Evolutionary conservation across 2,888 invertebrate genomes (phyloP).

Genomic region (Arctia plantaginis): DNA sequence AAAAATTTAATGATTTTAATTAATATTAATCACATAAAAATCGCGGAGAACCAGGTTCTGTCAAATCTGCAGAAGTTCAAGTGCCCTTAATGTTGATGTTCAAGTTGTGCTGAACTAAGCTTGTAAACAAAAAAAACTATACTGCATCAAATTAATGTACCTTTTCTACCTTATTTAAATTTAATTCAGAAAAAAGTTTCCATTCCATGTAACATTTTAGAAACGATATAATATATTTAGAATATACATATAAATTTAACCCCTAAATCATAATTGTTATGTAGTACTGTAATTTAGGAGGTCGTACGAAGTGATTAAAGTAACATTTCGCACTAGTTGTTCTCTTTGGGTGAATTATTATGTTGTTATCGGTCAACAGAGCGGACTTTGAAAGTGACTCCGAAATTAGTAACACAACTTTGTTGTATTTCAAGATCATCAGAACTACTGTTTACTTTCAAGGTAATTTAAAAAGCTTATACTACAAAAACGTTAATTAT

Average conservation of each 20-base stretch:
- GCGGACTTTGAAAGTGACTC: conserved; percentile 48
- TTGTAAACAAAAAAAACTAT: background rate
- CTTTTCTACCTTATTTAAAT: background rate
- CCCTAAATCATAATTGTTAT: conserved; percentile 73
- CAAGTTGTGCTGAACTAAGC: background rate
- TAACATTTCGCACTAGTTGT: conserved; percentile 77
- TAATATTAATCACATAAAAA: no score
- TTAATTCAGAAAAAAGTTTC: background rate
- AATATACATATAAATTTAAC: conserved; percentile 48
- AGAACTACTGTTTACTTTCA: conserved; percentile 20
- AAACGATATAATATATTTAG: background rate
- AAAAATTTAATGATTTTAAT: no score
- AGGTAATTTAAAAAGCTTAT: background rate
- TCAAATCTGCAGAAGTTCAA: no score
- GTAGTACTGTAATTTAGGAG: conserved; percentile 72
- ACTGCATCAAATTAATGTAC: background rate
- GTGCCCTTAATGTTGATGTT: no score
- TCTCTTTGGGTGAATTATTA: conserved; percentile 74
- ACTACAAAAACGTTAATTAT: conserved; percentile 16
- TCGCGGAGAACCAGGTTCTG: no score
- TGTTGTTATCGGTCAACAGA: conserved; percentile 75
- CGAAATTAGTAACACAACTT: conserved; percentile 44
- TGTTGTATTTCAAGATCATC: conserved; percentile 37
- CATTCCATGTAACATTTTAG: background rate
- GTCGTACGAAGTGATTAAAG: conserved; percentile 83